Conservation (phyloP, 35 echinoderm and acorn worm genomes). For the Lytechinus pictus region DNA sequence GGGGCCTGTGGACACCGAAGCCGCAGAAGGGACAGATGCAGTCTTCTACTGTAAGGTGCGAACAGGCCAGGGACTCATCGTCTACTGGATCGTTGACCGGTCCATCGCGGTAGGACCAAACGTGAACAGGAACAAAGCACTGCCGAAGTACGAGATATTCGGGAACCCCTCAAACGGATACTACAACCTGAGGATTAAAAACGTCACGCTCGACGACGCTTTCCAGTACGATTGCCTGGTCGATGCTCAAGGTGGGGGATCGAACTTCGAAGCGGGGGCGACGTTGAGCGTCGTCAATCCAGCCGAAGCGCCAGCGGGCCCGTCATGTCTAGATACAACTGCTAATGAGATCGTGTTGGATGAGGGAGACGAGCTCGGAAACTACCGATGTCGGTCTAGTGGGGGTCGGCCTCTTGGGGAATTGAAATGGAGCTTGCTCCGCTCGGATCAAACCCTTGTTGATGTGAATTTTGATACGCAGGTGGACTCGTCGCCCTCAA, state of each 20-base stretch:
- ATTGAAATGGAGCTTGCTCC: slow-evolving; percentile 18
- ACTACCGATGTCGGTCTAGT: background rate
- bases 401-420: slow-evolving; percentile 3
- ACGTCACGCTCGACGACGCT: background rate
- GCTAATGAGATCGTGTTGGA: background rate
- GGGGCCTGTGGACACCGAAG: background rate
- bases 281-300: background rate
- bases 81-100: slow-evolving; percentile 46
- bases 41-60: slow-evolving; percentile 42
- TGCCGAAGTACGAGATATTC: slow-evolving; percentile 33
- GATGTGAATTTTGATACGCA: background rate
- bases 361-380: background rate
- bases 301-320: background rate
- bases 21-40: background rate
- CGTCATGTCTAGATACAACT: background rate
- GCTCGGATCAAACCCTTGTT: background rate
- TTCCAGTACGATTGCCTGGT: slow-evolving; percentile 14
- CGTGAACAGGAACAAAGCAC: background rate
- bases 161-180: background rate
- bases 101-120: background rate
- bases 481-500: background rate
- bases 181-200: slow-evolving; percentile 9
- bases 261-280: slow-evolving; percentile 15
- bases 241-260: background rate
- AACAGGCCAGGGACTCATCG: background rate